Conservation (phyloP, 2,113 vertebrate species). For the Myotis lucifugus region DNA sequence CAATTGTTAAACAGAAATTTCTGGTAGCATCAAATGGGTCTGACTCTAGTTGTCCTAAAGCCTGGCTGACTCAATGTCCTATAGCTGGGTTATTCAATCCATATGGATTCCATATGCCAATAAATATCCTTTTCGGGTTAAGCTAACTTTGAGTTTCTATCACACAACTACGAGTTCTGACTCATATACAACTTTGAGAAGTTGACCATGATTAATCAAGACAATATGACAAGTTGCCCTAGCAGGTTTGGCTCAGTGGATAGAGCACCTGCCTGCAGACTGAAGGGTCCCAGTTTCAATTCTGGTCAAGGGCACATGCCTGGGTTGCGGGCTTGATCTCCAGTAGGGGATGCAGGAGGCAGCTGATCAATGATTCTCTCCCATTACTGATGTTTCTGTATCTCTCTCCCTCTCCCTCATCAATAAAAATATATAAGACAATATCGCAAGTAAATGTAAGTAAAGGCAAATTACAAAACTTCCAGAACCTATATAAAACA, state of each 20-base stretch:
- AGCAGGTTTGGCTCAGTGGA: too few relatives aligned
- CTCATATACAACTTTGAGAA: background rate
- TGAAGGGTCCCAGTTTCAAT: too few relatives aligned
- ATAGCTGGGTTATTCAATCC: background rate
- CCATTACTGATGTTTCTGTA: too few relatives aligned
- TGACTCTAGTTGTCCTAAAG: background rate
- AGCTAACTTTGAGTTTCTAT: background rate
- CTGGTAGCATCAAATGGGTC: background rate
- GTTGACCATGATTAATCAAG: background rate
- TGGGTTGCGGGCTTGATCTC: too few relatives aligned
- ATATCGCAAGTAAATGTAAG: background rate
- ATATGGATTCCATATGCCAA: background rate
- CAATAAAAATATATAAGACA: background rate
- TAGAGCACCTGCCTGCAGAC: too few relatives aligned
- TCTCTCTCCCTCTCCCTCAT: too few relatives aligned
- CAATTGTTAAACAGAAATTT: background rate
- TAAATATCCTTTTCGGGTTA: background rate
- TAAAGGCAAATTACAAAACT: slow-evolving; percentile 6
- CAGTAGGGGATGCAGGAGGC: too few relatives aligned
- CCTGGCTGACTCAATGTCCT: background rate
- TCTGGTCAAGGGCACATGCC: too few relatives aligned
- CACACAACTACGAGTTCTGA: background rate
- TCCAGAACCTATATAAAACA: background rate
- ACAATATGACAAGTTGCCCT: background rate
- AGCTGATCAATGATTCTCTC: too few relatives aligned